Base-by-base conservation (phyloP, 2,888 invertebrate species). In the Dusona sp. region DNA sequence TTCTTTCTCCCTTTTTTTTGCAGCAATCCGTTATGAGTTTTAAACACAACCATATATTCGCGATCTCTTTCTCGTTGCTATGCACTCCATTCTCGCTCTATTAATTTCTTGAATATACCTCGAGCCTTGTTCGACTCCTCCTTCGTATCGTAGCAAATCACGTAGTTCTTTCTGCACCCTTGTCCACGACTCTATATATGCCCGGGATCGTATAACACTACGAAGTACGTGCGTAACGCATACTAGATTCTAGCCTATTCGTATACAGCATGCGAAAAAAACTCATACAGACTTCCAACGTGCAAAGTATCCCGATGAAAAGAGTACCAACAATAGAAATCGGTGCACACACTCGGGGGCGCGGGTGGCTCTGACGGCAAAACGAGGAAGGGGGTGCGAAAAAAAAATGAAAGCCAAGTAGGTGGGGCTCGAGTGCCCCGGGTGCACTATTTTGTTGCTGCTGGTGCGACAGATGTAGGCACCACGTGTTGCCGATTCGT, bases 381-480 rank as follows among this genome's bases (percentile, higher is more conserved):
- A 79, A n/a, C 45, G 48, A 64, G 65, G 61, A 87, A 75, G 77
- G 82, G 83, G 81, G 85, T 86, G 88, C 84, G 85, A 87, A 85
- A 87, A 86, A 36, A 88, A 84, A 88, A 88, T 88, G 87, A 86
- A 85, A 85, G 83, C 78, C 85, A 85, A 85, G 87, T 85, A 84
- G 88, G 89, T 88, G 86, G 88, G 84, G 86, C 74, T 48, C 77
- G 80, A 88, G 84, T 83, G 78, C 80, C 74, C 80, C 79, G 81
- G 84, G 83, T 83, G 86, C 81, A 79, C 81, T 81, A 82, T 84
- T 83, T 87, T 61, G 87, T 83, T 82, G 87, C 89, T 88, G 88
- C 88, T 88, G 90, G 90, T 90, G 90, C 92, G 92, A 93, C 93
- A 93, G 92, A 93, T 93, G 92, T 93, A 91, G 91, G 90, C 92